Percentiles rank a stretch among this genome's conserved stretches.
Evolutionary conservation across 2,113 vertebrate genomes (phyloP).

Genomic region (Apus apus): DNA sequence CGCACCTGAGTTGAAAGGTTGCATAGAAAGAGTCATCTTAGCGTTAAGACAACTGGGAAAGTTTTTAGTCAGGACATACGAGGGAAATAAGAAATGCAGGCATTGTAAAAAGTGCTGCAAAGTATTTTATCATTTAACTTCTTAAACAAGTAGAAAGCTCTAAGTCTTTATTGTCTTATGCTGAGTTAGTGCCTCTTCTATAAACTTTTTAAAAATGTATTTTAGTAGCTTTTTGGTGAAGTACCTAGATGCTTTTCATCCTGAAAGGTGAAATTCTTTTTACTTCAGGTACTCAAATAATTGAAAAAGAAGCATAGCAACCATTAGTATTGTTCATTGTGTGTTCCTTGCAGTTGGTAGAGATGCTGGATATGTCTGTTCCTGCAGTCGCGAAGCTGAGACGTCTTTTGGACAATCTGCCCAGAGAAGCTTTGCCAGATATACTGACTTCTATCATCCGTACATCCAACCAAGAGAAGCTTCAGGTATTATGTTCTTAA

Average conservation of each 20-base stretch:
- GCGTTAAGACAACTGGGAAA: background rate
- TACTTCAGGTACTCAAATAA: background rate
- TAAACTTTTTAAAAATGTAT: background rate
- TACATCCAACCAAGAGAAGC: slow-evolving; percentile 94
- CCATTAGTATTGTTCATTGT: background rate
- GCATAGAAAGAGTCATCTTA: background rate
- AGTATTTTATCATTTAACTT: background rate
- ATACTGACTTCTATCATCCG: slow-evolving; percentile 94
- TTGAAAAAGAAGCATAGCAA: background rate
- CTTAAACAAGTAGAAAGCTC: background rate
- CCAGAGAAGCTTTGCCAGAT: slow-evolving; percentile 91
- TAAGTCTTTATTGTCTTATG: background rate
- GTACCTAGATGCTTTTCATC: background rate
- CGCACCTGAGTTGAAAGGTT: background rate
- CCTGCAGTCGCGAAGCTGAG: slow-evolving; percentile 94
- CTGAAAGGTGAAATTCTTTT: background rate
- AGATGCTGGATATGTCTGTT: slow-evolving; percentile 95
- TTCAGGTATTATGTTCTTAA: slow-evolving; percentile 82
- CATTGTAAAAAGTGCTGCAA: background rate
- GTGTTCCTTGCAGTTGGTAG: slow-evolving; percentile 81
- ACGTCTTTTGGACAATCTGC: slow-evolving; percentile 90
- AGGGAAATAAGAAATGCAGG: background rate
- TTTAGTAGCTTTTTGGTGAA: background rate
- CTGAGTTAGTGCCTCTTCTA: background rate
- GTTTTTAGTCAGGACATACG: background rate